Evolutionary conservation across 2,888 invertebrate genomes (phyloP).

Genomic region (Stictocephala bisonia): DNA sequence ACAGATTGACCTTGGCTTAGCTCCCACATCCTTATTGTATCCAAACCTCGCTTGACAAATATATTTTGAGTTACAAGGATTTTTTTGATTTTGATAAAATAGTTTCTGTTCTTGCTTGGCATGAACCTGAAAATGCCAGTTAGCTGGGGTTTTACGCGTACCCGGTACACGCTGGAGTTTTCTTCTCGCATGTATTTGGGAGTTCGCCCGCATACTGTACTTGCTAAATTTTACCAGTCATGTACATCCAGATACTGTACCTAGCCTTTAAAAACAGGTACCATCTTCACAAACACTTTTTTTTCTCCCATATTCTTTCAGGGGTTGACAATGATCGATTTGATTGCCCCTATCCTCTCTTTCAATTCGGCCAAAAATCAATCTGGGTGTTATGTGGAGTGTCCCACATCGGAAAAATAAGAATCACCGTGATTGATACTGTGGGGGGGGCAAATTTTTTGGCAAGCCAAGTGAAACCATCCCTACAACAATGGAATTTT

Average conservation of each 20-base stretch:
- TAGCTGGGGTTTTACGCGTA: too few relatives aligned
- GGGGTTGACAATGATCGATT: constrained; percentile 47
- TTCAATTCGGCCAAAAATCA: constrained; percentile 59
- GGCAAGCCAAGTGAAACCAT: constrained; percentile 42
- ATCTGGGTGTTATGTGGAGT: constrained; percentile 59
- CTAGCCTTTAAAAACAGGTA: constrained; percentile 50
- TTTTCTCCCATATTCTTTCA: constrained; percentile 52
- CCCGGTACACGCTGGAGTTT: not conserved
- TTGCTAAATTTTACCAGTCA: constrained; percentile 55
- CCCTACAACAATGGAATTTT: constrained; percentile 33
- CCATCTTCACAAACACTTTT: constrained; percentile 50
- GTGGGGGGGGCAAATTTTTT: constrained; percentile 26
- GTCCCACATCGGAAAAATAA: constrained; percentile 60
- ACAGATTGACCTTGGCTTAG: too few relatives aligned
- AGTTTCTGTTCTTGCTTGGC: too few relatives aligned
- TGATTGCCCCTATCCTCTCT: constrained; percentile 52
- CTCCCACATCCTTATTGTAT: too few relatives aligned
- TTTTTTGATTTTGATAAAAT: too few relatives aligned
- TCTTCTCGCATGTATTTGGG: constrained; percentile 24
- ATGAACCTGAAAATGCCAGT: too few relatives aligned
- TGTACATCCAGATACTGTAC: constrained; percentile 44
- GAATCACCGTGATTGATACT: constrained; percentile 52
- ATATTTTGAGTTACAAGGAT: too few relatives aligned
- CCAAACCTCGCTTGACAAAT: too few relatives aligned
- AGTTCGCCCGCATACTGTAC: constrained; percentile 28